These are phyloP conservation scores for Sebastes steindachneri DNA, from an alignment of 2,797 vertebrate species.

Conservation along the genomic window DNA sequence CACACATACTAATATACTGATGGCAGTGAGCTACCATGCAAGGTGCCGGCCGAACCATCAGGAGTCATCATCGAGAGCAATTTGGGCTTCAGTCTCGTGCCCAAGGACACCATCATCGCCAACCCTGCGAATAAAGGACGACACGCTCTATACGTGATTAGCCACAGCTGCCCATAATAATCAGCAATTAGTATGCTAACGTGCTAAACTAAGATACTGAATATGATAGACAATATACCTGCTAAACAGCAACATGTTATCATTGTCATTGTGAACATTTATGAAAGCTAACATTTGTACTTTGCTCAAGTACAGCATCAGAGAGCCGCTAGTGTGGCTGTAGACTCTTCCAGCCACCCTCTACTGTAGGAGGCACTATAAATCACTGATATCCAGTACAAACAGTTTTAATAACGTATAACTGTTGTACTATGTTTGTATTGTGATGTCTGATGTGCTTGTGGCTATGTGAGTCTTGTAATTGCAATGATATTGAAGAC, in stretches of 20 bases:
- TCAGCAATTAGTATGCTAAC: not conserved
- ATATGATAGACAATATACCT: not conserved
- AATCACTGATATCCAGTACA: not conserved
- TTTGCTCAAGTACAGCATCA: not conserved
- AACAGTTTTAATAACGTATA: not conserved
- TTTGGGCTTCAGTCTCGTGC: not conserved
- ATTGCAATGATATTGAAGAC: not conserved
- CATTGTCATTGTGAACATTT: not conserved
- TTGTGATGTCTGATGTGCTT: not conserved
- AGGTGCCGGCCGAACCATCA: not conserved
- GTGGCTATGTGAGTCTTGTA: not conserved
- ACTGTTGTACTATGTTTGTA: not conserved
- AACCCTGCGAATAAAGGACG: too few species aligned
- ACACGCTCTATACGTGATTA: not conserved
- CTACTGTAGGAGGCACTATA: not conserved
- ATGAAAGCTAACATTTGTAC: not conserved
- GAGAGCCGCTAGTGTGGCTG: not conserved
- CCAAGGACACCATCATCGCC: too few species aligned
- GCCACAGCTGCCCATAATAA: conserved; percentile 5
- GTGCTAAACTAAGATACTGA: not conserved
- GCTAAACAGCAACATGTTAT: not conserved
- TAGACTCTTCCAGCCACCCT: not conserved
- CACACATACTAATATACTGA: not conserved
- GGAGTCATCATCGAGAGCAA: too few species aligned
- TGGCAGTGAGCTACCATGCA: not conserved